Conservation (phyloP, 2,888 invertebrate species). For the Paralinhomoeus sp. region DNA sequence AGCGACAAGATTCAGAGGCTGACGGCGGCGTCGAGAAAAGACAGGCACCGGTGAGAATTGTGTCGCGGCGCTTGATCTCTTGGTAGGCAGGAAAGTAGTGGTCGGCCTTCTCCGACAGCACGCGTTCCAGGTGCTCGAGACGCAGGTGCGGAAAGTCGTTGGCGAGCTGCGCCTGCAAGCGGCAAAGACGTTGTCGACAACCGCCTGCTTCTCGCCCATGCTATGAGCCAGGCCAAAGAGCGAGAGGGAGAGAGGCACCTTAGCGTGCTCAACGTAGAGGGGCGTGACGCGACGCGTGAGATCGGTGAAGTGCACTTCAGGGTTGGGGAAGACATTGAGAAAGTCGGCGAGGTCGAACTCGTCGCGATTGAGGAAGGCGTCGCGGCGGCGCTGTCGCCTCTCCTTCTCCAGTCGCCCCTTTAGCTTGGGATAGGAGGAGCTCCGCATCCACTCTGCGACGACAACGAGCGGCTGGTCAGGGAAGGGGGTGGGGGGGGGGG, state of each 20-base stretch:
- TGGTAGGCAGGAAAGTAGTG: constrained; percentile 1
- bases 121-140: neutral
- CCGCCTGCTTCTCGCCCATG: no score
- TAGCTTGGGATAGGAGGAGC: neutral
- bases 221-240: no score
- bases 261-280: constrained; percentile 3
- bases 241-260: no score
- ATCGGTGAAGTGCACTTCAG: constrained; percentile 15
- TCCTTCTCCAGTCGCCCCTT: neutral
- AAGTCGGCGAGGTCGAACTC: constrained; percentile 15
- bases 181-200: no score
- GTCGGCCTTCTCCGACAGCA: neutral
- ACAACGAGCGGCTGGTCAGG: no score
- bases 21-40: no score
- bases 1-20: no score
- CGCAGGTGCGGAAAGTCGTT: neutral
- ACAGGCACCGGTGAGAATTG: no score
- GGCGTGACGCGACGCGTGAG: constrained; percentile 12
- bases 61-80: no score
- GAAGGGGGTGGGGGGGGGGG: no score
- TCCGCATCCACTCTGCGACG: neutral
- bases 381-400: constrained; percentile 4
- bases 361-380: constrained; percentile 9
- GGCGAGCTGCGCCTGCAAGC: neutral
- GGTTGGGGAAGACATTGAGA: constrained; percentile 20